phyloP scores from a whole-genome alignment of 2,113 vertebrate species.

The Aspidoscelis tigris region DNA sequence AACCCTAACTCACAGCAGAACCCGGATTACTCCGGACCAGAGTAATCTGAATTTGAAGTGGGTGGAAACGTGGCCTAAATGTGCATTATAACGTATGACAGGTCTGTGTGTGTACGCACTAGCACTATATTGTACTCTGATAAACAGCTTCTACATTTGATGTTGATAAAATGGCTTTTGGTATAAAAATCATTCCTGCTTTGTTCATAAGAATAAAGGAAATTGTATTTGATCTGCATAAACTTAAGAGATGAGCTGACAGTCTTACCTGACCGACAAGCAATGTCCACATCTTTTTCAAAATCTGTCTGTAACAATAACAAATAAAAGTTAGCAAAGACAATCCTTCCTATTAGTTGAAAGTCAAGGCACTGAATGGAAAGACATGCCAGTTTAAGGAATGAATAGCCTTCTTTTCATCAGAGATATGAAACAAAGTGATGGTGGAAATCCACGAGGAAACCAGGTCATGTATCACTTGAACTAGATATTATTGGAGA shows the following conservation, averaged over 20 bases:
- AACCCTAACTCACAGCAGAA: too few relatives aligned
- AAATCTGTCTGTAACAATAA: conserved; percentile 93
- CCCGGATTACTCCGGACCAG: too few relatives aligned
- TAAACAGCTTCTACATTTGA: not conserved
- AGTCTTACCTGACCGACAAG: conserved; percentile 96
- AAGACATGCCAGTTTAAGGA: not conserved
- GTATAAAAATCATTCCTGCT: not conserved
- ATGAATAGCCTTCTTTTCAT: not conserved
- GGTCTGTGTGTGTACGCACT: too few relatives aligned
- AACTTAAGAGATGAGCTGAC: conserved; percentile 17
- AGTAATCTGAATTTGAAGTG: too few relatives aligned
- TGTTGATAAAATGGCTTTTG: conserved; percentile 8
- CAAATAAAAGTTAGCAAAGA: conserved; percentile 57
- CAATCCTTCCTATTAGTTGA: conserved; percentile 54
- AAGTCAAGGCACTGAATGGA: not conserved
- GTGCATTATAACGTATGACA: too few relatives aligned
- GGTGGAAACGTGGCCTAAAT: too few relatives aligned
- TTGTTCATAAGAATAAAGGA: not conserved
- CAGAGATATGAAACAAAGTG: not conserved
- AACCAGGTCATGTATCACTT: not conserved
- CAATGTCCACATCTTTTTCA: conserved; percentile 99
- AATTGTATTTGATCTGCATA: conserved; percentile 6
- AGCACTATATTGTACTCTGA: not conserved
- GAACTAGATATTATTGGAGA: not conserved
- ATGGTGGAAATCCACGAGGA: not conserved